A percentile compares a stretch with the other conserved stretches of the same genome.
Conservation (phyloP, 2,113 vertebrate species). For the Centropus bengalensis region DNA sequence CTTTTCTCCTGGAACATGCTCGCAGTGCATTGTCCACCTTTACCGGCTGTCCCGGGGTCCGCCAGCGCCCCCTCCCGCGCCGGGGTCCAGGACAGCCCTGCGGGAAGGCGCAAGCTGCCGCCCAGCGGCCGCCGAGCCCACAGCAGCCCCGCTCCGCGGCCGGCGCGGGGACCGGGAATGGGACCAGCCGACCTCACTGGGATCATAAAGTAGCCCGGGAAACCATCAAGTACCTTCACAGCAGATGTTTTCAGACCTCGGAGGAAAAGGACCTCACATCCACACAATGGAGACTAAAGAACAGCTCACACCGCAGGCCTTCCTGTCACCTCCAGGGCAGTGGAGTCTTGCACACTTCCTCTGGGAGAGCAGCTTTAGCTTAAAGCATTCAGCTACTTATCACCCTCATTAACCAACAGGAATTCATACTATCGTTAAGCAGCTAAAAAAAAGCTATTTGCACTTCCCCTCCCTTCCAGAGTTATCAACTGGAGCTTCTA, state of each 20-base stretch:
- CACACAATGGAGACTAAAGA: fast-evolving
- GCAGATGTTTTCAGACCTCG: fast-evolving
- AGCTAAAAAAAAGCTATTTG: not conserved
- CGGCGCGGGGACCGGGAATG: not conserved
- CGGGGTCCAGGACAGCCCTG: too few species aligned
- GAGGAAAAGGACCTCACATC: fast-evolving
- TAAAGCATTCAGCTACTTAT: not conserved
- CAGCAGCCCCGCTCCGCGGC: not conserved
- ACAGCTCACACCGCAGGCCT: fast-evolving
- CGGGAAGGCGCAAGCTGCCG: not conserved
- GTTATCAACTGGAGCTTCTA: not conserved
- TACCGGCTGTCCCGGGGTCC: not conserved
- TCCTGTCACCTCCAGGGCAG: fast-evolving
- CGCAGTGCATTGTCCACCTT: fast-evolving
- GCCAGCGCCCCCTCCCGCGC: too few species aligned
- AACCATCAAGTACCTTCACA: fast-evolving
- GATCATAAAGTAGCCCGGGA: fast-evolving
- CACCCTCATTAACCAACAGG: fast-evolving
- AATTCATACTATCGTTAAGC: not conserved
- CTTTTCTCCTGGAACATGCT: fast-evolving
- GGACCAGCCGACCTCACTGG: fast-evolving
- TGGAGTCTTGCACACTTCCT: too few species aligned
- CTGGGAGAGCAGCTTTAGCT: fast-evolving
- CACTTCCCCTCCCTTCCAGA: not conserved
- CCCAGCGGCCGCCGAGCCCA: fast-evolving